These are phyloP conservation scores for Malaclemys terrapin DNA, from an alignment of 2,113 vertebrate genomes.

Conservation along the genomic window DNA sequence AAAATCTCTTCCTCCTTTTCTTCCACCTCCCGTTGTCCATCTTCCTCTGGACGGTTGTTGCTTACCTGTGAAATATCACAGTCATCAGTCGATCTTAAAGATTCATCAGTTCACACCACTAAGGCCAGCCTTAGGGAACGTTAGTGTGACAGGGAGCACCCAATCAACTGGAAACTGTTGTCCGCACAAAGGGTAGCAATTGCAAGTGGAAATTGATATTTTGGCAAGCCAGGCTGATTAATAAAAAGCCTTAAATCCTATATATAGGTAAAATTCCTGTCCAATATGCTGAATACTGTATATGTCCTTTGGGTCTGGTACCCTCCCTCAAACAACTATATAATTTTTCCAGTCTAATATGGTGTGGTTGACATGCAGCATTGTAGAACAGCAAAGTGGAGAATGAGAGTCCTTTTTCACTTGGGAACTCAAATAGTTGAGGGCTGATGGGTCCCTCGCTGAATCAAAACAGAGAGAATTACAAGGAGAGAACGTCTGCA, in stretches of 20 bases:
- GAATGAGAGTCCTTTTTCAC: background rate
- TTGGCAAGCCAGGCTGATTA: slow-evolving; percentile 51
- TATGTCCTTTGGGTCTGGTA: background rate
- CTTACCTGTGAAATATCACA: slow-evolving; percentile 34
- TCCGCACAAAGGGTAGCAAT: slow-evolving; percentile 33
- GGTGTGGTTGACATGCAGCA: background rate
- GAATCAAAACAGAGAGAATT: fast-evolving
- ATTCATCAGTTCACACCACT: slow-evolving; percentile 54
- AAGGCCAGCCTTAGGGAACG: slow-evolving; percentile 59
- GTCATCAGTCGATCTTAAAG: background rate
- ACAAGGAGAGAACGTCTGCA: background rate
- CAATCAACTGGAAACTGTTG: slow-evolving; percentile 57
- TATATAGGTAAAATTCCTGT: slow-evolving; percentile 3
- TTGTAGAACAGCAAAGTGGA: background rate
- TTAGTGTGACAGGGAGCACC: slow-evolving; percentile 67
- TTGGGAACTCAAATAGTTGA: background rate
- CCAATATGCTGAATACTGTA: background rate
- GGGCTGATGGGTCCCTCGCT: background rate
- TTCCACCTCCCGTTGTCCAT: background rate
- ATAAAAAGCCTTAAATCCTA: no score
- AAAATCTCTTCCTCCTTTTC: slow-evolving; percentile 40
- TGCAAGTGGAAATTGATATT: slow-evolving; percentile 49
- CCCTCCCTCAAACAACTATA: background rate
- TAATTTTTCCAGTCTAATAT: slow-evolving; percentile 5
- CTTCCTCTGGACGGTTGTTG: slow-evolving; percentile 36